Conservation (phyloP, 2,113 vertebrate genomes). For the Plotosus lineatus region DNA sequence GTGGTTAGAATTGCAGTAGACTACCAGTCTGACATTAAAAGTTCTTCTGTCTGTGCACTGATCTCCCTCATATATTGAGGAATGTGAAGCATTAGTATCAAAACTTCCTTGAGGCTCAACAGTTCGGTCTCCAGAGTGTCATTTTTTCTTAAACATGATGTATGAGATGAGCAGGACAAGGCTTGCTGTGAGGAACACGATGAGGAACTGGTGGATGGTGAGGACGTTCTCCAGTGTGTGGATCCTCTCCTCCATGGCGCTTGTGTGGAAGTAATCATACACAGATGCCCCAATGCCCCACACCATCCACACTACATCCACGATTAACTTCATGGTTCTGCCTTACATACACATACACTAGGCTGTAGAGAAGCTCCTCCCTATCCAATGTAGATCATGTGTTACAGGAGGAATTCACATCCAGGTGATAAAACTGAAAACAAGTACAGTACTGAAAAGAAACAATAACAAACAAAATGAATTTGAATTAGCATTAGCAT, state of each 20-base stretch:
- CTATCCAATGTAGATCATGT: neutral
- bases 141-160: slow-evolving; percentile 34
- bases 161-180: slow-evolving; percentile 18
- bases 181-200: slow-evolving; percentile 51
- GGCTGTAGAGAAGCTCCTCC: neutral
- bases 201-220: slow-evolving; percentile 74
- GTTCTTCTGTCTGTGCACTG: neutral
- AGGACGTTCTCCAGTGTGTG: slow-evolving; percentile 72
- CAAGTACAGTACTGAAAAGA: neutral
- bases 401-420: neutral
- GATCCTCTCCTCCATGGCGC: slow-evolving; percentile 77
- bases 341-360: neutral
- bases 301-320: slow-evolving; percentile 75
- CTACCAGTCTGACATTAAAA: neutral
- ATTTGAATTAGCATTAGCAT: too few relatives aligned
- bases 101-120: neutral
- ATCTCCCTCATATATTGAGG: neutral
- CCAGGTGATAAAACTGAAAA: neutral
- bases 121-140: neutral
- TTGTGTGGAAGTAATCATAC: slow-evolving; percentile 79
- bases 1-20: too few relatives aligned
- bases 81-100: neutral
- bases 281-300: slow-evolving; percentile 77
- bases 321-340: slow-evolving; percentile 71
- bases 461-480: neutral